A percentile compares a stretch with the other conserved stretches of the same genome.
These are phyloP conservation scores for Stigmatopora argus DNA, from an alignment of 2,113 vertebrate genomes.

Conservation along the genomic window DNA sequence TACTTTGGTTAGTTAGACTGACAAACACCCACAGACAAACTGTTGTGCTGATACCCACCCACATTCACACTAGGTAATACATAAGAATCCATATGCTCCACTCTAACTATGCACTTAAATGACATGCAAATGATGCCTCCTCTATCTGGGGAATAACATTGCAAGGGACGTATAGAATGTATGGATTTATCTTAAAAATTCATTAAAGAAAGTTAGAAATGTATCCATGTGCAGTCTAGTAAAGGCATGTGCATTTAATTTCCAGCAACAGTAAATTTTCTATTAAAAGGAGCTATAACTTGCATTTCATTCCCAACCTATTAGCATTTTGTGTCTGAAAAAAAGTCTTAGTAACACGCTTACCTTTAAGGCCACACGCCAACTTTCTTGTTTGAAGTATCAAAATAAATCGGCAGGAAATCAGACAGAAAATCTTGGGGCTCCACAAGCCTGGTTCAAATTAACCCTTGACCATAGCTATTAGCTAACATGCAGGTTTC, in stretches of 20 bases:
- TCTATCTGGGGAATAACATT: conserved; percentile 1
- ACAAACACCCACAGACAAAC: conserved; percentile 47
- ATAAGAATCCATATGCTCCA: conserved; percentile 26
- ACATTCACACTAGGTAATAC: conserved; percentile 36
- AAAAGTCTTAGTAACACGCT: neutral
- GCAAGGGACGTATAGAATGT: neutral
- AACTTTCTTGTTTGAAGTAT: neutral
- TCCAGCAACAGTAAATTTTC: neutral
- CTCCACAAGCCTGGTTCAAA: too few relatives aligned
- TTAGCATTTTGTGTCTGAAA: neutral
- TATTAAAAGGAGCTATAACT: neutral
- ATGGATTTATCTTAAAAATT: neutral
- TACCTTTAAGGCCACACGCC: neutral
- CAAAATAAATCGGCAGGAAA: too few relatives aligned
- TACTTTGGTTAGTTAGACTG: conserved; percentile 44
- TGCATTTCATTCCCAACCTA: neutral
- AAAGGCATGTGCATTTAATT: too few relatives aligned
- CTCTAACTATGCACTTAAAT: conserved; percentile 7
- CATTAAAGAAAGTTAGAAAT: neutral
- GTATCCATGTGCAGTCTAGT: neutral
- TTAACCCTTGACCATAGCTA: too few relatives aligned
- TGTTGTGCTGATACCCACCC: conserved; percentile 35
- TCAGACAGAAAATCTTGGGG: too few relatives aligned
- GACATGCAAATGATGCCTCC: conserved; percentile 15
- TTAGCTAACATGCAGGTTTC: too few relatives aligned